Base-by-base conservation (phyloP, 2,888 invertebrate genomes). In the Eugnorisma glareosa region DNA sequence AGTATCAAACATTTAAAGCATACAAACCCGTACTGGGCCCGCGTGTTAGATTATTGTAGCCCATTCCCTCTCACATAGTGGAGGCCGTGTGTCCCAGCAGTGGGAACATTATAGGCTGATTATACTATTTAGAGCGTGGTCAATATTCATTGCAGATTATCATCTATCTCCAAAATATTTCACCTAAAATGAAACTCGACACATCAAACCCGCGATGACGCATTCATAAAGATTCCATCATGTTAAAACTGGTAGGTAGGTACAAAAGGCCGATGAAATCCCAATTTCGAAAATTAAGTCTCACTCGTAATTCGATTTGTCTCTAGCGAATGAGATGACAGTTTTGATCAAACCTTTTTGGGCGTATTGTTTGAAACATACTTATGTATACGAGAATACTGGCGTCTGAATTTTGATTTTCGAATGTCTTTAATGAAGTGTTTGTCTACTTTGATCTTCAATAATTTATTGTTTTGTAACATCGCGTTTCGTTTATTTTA, bases 281-380 rank as follows among this genome's bases (percentile, higher is more conserved):
- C 84, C 87, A 89, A 91, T 89, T 90, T 87, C 6, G 57, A 68
- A 74, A 87, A 88, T 90, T 86, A 85, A 86, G 84, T 85, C 84
- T 83, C 89, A 28, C 35, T 43, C 35, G 24, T 74, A 88, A 91
- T 89, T 89, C 82, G 81, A 87, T 81, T 78, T 75, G 71, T 67
- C 59, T 54, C 24, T 67, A 37, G 7, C 31, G 31, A 84, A 76
- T 73, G 70, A 70, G 68, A 63, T 54, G 45, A 71, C 75, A 67
- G 43, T 68, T 64, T 35, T 15, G 28, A 40, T 35, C 54, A 48
- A 28, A 74, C 63, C 54, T 61, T 77, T 74, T 68, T 54, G 45
- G 11, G 40, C 7, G 24, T 37, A 35, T 68, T 67, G 51, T 73
- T 73, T 24, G 40, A 63, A 40, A 28, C 15, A 21, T 31, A n/a